Percentiles rank a stretch among this genome's conserved stretches.
phyloP scores from a whole-genome alignment of 2,113 vertebrate species.

The Carassius auratus region DNA sequence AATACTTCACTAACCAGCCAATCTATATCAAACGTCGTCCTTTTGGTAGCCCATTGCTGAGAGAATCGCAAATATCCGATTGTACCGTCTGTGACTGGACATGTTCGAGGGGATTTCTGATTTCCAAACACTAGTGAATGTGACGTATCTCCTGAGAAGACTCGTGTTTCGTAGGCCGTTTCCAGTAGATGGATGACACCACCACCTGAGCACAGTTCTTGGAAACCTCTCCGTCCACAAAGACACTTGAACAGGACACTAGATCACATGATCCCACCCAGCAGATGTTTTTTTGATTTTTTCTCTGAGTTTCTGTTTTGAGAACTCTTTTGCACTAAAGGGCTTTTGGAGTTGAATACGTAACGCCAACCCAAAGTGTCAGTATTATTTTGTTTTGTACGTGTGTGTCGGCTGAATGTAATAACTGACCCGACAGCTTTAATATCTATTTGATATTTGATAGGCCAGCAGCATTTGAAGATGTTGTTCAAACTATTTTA shows the following conservation, averaged over 20 bases:
- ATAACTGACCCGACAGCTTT: slow-evolving; percentile 55
- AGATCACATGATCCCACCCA: neutral
- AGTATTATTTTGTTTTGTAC: slow-evolving; percentile 59
- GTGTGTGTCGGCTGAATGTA: slow-evolving; percentile 68
- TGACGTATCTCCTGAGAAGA: neutral
- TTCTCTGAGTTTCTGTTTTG: neutral
- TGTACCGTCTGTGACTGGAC: slow-evolving; percentile 19
- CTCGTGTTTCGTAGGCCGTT: neutral
- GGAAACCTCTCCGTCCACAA: slow-evolving; percentile 13
- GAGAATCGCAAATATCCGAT: neutral
- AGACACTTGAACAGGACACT: neutral
- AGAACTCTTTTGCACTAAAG: slow-evolving; percentile 9
- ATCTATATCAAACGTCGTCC: slow-evolving; percentile 17
- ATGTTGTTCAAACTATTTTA: slow-evolving; percentile 54
- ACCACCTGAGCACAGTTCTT: neutral
- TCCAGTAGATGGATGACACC: neutral
- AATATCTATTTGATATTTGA: slow-evolving; percentile 54
- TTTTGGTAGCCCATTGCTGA: slow-evolving; percentile 25
- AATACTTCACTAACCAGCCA: slow-evolving; percentile 54
- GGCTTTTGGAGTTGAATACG: neutral
- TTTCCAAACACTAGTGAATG: slow-evolving; percentile 6
- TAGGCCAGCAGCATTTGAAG: slow-evolving; percentile 45
- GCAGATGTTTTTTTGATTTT: neutral
- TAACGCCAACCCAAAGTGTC: slow-evolving; percentile 40
- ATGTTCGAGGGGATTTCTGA: slow-evolving; percentile 19